Evolutionary conservation across 2,113 vertebrate genomes (phyloP), one percentile per base, ranked within the genome.

Genomic region (Pelecanoides urinatrix): DNA sequence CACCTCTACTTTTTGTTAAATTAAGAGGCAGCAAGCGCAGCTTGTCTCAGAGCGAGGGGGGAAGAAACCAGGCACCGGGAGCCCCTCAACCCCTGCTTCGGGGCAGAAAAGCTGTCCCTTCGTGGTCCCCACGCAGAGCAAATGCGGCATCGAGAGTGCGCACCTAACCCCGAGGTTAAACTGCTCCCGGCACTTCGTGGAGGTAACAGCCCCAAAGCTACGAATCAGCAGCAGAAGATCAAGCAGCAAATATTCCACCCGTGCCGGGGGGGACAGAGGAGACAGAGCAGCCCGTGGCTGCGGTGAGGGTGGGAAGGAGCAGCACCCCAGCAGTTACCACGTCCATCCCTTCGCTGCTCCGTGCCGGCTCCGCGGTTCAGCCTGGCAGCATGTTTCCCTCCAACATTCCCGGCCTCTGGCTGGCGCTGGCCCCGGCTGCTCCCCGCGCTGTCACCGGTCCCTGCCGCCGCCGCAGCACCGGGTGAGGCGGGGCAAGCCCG

Each of bases 91-190:
- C 19, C 47, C 38, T 1, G 2, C 2, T 68, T 8, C 26, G 66
- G 58, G 29, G 42, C 20, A 66, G 79, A 19, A 40, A 32, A 88
- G 16, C 62, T 8, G 5, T 27, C 11, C 47, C 49, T 50, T 20
- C 2, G 61, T 0, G 6, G 2, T 23, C 6, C 21, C 70, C 16
- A 4, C 0, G 2, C 23, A 13, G 20, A 45, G 63, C 36, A 25
- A 50, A 38, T 4, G 21, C 19, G 0, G 83, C 20, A 1, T 2
- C 0, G 17, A 10, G 14, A 47, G 52, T 0, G 2, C 0, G 16
- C 44, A 6, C 17, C 27, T 56, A 56, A 6, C 12, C 38, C 29
- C 14, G 3, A 3, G 47, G 10, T 63, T 9, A 62, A 61, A 13
- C 9, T 1, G 19, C 81, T 27, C 32, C 53, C 5, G 0, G 65